These are phyloP conservation scores for Acanthosepion pharaonis DNA, from an alignment of 2,888 invertebrate species.

Conservation along the genomic window DNA sequence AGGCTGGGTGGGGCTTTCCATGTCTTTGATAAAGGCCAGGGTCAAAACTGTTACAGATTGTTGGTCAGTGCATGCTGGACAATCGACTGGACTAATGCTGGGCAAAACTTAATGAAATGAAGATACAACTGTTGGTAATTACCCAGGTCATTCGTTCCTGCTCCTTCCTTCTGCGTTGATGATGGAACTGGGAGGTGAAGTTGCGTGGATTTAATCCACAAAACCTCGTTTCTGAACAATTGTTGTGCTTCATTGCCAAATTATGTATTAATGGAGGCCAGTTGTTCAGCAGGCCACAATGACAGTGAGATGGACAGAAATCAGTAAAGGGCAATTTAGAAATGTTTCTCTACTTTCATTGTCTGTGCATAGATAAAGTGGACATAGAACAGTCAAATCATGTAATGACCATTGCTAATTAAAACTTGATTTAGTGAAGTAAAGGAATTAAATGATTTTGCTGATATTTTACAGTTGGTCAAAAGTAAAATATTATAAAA, in stretches of 20 bases:
- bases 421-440: background rate
- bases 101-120: conserved; percentile 33
- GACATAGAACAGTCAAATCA: background rate
- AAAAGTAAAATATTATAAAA: too few species aligned
- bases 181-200: background rate
- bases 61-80: conserved; percentile 33
- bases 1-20: background rate
- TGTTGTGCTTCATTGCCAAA: conserved; percentile 33
- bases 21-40: conserved; percentile 33
- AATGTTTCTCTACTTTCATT: background rate
- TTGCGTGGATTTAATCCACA: background rate
- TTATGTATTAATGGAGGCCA: background rate
- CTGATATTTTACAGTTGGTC: too few species aligned
- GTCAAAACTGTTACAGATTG: conserved; percentile 33
- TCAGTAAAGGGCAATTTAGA: conserved; percentile 10
- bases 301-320: conserved; percentile 15
- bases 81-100: conserved; percentile 21
- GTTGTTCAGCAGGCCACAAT: background rate
- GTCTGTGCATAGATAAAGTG: background rate
- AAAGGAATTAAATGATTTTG: background rate
- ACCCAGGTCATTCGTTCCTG: conserved; percentile 33
- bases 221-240: conserved; percentile 5
- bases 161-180: background rate
- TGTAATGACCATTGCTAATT: background rate
- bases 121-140: conserved; percentile 23